Evolutionary conservation across 2,113 vertebrate genomes (phyloP), one percentile per base, ranked within the genome.

Genomic region (Perccottus glenii): DNA sequence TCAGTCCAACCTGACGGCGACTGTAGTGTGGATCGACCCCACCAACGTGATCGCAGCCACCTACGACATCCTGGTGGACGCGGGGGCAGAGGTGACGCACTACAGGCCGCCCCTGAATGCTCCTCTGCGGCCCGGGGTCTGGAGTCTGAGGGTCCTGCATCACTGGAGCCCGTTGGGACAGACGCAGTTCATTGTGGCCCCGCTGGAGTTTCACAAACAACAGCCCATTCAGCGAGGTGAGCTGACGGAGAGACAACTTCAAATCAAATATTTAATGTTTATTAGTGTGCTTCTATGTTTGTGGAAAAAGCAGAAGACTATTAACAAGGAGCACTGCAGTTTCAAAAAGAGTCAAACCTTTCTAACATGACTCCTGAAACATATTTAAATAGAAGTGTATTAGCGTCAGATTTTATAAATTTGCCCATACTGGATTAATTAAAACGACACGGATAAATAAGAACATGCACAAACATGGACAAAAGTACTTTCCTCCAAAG

Each of bases 11-110:
- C 92, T 98, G 87, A 99, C 98, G 0, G 95, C 97, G 42, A 99
- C 98, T 0, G 91, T 99, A 61, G 93, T 99, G 52, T 99, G 98
- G 98, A 92, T 99, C 46, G 98, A 99, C 83, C 98, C 98, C 1
- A 73, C 97, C 45, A 98, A 99, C 2, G 84, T 98, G 36, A 99
- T 99, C n/a, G 98, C 98, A 2, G 96, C 97, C 67, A 99, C 98
- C 0, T 99, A 99, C 0, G 98, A 99, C 80, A 98, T 99, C 83
- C 93, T 97, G 4, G 97, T 99, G 4, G 97, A 99, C 64, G 93
- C 95, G 42, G 90, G 93, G 0, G 95, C 96, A 0, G 98, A 99
- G 57, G 97, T 95, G 66, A 99, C 98, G 1, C 96, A 98, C 90
- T 99, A 99, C 90, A 94, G 96, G 73, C 98, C 98, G 2, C 97